phyloP scores from a whole-genome alignment of 2,888 invertebrate genomes.

The Ferdinandea cuprea region DNA sequence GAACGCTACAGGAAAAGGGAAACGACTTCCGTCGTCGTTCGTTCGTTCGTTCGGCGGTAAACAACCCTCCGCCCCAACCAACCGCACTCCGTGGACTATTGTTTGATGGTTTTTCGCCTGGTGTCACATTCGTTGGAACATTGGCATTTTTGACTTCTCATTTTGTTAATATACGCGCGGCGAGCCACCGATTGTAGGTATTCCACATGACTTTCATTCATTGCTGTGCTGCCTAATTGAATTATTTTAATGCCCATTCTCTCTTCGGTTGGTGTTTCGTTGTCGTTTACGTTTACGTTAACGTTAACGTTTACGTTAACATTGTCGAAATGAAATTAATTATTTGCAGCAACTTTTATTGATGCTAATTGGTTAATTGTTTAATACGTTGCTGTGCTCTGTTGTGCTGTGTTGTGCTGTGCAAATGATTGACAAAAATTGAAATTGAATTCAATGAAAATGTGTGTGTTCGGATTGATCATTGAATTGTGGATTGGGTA shows the following conservation, averaged over 20 bases:
- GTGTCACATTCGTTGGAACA: slow-evolving; percentile 45
- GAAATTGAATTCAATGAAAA: slow-evolving; percentile 41
- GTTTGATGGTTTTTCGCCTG: slow-evolving; percentile 41
- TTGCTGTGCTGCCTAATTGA: slow-evolving; percentile 51
- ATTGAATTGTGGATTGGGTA: slow-evolving; percentile 14
- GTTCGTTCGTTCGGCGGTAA: not conserved
- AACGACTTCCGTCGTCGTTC: slow-evolving; percentile 46
- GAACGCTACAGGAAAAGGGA: slow-evolving; percentile 47
- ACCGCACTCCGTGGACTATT: slow-evolving; percentile 22
- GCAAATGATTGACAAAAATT: slow-evolving; percentile 66
- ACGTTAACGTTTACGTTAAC: too few relatives aligned
- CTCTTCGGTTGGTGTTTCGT: slow-evolving; percentile 17
- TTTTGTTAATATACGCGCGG: slow-evolving; percentile 40
- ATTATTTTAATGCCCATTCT: slow-evolving; percentile 56
- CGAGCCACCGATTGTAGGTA: slow-evolving; percentile 7
- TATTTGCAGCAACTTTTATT: slow-evolving; percentile 42
- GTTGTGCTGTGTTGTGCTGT: too few relatives aligned
- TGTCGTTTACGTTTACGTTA: too few relatives aligned
- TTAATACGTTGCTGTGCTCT: slow-evolving; percentile 49
- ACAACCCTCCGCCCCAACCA: not conserved
- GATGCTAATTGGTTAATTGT: slow-evolving; percentile 69
- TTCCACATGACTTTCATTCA: slow-evolving; percentile 52
- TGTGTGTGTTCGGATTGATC: not conserved
- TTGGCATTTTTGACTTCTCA: slow-evolving; percentile 65
- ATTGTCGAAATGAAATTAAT: slow-evolving; percentile 52